phyloP scores from a whole-genome alignment of 2,888 invertebrate species.

The Lasioglossum malachurum region DNA sequence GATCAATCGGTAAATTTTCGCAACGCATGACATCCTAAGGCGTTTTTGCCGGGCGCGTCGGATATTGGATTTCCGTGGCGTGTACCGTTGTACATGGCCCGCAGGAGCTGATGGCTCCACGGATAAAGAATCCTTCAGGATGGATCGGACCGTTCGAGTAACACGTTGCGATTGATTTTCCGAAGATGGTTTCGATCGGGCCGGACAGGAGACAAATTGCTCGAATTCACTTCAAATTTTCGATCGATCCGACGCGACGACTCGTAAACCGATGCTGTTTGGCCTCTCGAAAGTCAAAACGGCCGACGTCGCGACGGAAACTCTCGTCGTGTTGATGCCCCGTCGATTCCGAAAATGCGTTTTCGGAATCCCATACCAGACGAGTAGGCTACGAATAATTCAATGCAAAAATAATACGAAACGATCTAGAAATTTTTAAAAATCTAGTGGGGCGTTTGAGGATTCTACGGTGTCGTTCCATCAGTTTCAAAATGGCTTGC shows the following conservation, averaged over 20 bases:
- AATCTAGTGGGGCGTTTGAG: rapidly evolving
- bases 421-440: neutral
- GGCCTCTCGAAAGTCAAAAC: neutral
- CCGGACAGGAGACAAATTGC: conserved; percentile 60
- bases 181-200: conserved; percentile 47
- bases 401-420: neutral
- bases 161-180: conserved; percentile 67
- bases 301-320: neutral
- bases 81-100: conserved; percentile 61
- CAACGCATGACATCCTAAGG: conserved; percentile 59
- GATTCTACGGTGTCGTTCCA: no score
- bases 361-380: neutral
- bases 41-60: conserved; percentile 64
- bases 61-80: conserved; percentile 69
- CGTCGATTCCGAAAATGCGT: neutral
- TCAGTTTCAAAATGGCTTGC: no score
- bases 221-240: conserved; percentile 42
- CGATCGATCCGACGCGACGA: conserved; percentile 35
- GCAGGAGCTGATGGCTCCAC: conserved; percentile 51
- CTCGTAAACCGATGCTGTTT: neutral
- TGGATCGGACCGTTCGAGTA: conserved; percentile 67
- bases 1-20: conserved; percentile 65
- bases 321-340: neutral
- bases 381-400: neutral
- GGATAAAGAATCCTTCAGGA: conserved; percentile 64